phyloP scores from a whole-genome alignment of 1,140 invertebrate genomes.

The Prorops nasuta region DNA sequence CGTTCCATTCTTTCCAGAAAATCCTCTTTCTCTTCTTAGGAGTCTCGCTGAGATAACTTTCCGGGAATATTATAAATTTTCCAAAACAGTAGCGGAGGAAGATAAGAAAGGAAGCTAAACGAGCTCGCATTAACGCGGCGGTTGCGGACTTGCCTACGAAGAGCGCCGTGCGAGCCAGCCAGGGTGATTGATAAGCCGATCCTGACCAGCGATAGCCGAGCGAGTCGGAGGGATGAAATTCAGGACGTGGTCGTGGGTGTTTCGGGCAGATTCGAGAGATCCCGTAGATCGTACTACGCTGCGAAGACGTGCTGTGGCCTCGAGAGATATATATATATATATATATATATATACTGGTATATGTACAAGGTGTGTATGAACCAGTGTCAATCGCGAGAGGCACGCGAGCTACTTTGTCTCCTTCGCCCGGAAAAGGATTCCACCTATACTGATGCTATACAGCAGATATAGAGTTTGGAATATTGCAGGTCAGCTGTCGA shows the following conservation, averaged over 20 bases:
- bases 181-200: constrained; percentile 41
- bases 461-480: too few relatives aligned
- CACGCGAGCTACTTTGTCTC: background rate
- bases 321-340: too few relatives aligned
- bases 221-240: constrained; percentile 8
- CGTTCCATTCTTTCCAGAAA: background rate
- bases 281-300: background rate
- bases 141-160: constrained; percentile 13
- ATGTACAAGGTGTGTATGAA: too few relatives aligned
- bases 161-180: too few relatives aligned
- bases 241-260: background rate
- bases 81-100: constrained; percentile 13
- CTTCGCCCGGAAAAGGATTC: too few relatives aligned
- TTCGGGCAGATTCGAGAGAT: background rate
- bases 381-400: background rate
- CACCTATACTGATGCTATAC: too few relatives aligned
- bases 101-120: constrained; percentile 36
- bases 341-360: too few relatives aligned
- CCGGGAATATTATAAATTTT: constrained; percentile 33
- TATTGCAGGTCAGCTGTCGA: too few relatives aligned
- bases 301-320: background rate
- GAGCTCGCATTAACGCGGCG: constrained; percentile 31
- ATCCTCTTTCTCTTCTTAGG: background rate
- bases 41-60: background rate
- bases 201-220: constrained; percentile 26